Conservation (phyloP, 1,140 invertebrate genomes). For the Solenopsis invicta region DNA sequence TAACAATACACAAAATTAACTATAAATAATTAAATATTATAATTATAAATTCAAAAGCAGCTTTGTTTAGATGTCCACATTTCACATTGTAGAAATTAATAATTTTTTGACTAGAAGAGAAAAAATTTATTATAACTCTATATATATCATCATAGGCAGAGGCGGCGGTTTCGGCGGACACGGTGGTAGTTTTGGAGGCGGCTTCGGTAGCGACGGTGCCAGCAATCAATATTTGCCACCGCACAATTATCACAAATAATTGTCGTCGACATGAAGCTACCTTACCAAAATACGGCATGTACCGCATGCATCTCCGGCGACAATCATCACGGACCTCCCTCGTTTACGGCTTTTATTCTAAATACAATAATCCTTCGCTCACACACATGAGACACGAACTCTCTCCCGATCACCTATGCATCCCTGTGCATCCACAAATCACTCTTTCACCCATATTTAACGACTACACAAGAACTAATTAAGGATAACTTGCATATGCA, state of each 20-base stretch:
- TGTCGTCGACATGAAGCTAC: conserved; percentile 18
- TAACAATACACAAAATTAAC: neutral
- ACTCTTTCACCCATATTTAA: conserved; percentile 69
- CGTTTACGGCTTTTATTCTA: conserved; percentile 62
- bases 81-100: neutral
- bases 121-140: neutral
- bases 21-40: too few species aligned
- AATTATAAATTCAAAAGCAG: neutral
- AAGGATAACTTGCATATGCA: conserved; percentile 65
- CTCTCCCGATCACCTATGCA: conserved; percentile 56
- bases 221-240: conserved; percentile 85
- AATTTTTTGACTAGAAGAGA: neutral
- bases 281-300: conserved; percentile 58
- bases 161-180: conserved; percentile 66
- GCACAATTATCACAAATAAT: conserved; percentile 83
- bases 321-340: conserved; percentile 70
- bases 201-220: conserved; percentile 69
- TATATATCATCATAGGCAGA: conserved; percentile 76
- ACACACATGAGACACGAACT: neutral
- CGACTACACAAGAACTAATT: conserved; percentile 58
- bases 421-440: conserved; percentile 51
- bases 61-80: neutral
- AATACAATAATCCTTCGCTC: conserved; percentile 51
- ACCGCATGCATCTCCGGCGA: conserved; percentile 47
- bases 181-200: conserved; percentile 65